Evolutionary conservation across 2,888 invertebrate genomes (phyloP).

Genomic region (Tridacna gigas): DNA sequence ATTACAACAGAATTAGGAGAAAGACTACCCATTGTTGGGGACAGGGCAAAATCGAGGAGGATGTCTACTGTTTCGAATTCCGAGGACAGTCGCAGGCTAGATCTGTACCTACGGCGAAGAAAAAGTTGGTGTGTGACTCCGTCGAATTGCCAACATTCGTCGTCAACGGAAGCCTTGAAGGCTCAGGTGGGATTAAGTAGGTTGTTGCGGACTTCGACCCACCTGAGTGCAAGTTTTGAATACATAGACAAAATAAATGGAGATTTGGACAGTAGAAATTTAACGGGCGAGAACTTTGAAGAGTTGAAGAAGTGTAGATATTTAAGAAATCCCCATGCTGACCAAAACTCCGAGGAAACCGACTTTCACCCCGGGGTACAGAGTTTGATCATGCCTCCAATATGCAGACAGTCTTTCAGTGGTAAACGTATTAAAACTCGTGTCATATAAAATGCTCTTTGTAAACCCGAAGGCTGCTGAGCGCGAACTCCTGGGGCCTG

Average conservation of each 20-base stretch:
- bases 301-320: conserved; percentile 45
- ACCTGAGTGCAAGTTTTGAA: not conserved
- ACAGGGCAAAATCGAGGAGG: not conserved
- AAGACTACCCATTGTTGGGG: not conserved
- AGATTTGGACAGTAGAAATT: not conserved
- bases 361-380: conserved; percentile 18
- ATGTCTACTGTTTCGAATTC: not conserved
- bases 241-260: conserved; percentile 1
- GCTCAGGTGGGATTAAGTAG: not conserved
- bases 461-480: too few species aligned
- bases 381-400: conserved; percentile 22
- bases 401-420: not conserved
- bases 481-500: too few species aligned
- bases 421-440: too few species aligned
- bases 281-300: conserved; percentile 10
- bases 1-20: conserved; percentile 1
- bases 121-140: not conserved
- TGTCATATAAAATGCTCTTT: too few species aligned
- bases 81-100: not conserved
- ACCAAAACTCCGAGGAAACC: not conserved
- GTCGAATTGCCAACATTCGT: not conserved
- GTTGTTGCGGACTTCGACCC: not conserved
- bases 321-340: conserved; percentile 29
- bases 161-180: not conserved
- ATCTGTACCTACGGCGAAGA: not conserved